These are phyloP conservation scores for Ochropleura plecta DNA, from an alignment of 2,888 invertebrate species.

Conservation along the genomic window DNA sequence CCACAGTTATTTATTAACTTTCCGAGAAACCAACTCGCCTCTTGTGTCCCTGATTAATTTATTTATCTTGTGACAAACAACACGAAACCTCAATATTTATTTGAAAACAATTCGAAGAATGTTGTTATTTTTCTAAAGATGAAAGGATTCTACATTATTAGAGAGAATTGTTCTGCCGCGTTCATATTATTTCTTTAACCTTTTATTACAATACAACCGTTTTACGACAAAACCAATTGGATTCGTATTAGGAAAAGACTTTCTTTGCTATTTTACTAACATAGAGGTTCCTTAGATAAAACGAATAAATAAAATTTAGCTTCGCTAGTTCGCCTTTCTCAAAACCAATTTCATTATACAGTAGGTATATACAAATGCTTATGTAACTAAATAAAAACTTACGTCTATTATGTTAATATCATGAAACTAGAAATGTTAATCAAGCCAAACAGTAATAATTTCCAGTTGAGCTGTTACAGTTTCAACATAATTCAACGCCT, in stretches of 20 bases:
- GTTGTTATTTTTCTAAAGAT: conserved; percentile 27
- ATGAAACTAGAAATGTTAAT: conserved; percentile 47
- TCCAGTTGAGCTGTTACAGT: conserved; percentile 48
- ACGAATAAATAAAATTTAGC: conserved; percentile 20
- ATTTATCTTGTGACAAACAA: conserved; percentile 9
- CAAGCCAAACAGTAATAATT: conserved; percentile 36
- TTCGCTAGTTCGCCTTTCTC: conserved; percentile 7
- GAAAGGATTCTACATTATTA: conserved; percentile 50
- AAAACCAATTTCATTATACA: conserved; percentile 6
- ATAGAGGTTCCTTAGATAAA: conserved; percentile 6
- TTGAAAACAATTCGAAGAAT: conserved; percentile 28
- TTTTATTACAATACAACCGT: conserved; percentile 47
- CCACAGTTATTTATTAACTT: conserved; percentile 2
- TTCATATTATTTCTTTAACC: conserved; percentile 48
- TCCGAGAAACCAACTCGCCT: conserved; percentile 7
- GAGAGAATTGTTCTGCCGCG: conserved; percentile 44
- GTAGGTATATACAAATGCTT: background rate
- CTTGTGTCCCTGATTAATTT: conserved; percentile 38
- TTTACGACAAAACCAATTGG: conserved; percentile 53
- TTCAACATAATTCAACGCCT: conserved; percentile 59
- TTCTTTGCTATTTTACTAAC: conserved; percentile 45
- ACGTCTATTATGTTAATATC: conserved; percentile 18
- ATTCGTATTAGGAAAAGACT: conserved; percentile 31
- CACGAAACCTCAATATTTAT: conserved; percentile 37
- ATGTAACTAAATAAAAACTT: conserved; percentile 47